Percentiles rank a stretch among this genome's conserved stretches.
These are phyloP conservation scores for Ennomos erosarius DNA, from an alignment of 2,888 invertebrate species.

Conservation along the genomic window DNA sequence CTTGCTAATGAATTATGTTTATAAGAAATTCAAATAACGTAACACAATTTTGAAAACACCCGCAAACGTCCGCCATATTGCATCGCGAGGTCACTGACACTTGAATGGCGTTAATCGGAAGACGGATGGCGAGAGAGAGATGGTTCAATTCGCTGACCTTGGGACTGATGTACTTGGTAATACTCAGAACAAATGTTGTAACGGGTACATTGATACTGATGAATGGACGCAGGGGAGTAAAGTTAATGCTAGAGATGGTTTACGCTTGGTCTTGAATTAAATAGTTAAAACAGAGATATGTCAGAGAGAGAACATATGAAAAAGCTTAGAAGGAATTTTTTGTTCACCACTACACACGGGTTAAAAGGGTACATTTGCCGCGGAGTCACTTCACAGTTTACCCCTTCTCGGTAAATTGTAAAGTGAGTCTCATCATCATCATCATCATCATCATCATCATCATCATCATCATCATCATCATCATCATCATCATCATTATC, in stretches of 20 bases:
- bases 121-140: slow-evolving; percentile 34
- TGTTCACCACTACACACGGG: background rate
- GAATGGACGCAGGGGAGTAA: slow-evolving; percentile 2
- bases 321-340: too few species aligned
- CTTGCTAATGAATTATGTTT: slow-evolving; percentile 1
- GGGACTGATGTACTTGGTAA: slow-evolving; percentile 9
- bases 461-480: too few species aligned
- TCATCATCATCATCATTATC: too few species aligned
- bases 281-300: too few species aligned
- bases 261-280: too few species aligned
- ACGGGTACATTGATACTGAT: slow-evolving; percentile 7
- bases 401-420: too few species aligned
- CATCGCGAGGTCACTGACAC: slow-evolving; percentile 31
- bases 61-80: slow-evolving; percentile 40
- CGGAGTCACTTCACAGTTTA: too few species aligned
- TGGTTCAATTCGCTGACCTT: slow-evolving; percentile 34
- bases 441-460: too few species aligned
- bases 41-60: slow-evolving; percentile 26
- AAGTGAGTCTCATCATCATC: too few species aligned
- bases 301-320: too few species aligned
- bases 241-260: background rate
- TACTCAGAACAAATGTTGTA: slow-evolving; percentile 10
- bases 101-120: slow-evolving; percentile 32
- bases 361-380: background rate
- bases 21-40: slow-evolving; percentile 6